Evolutionary conservation across 2,888 invertebrate species (phyloP), one percentile per base, ranked within the genome.

Genomic region (Acanthopleura granulata): DNA sequence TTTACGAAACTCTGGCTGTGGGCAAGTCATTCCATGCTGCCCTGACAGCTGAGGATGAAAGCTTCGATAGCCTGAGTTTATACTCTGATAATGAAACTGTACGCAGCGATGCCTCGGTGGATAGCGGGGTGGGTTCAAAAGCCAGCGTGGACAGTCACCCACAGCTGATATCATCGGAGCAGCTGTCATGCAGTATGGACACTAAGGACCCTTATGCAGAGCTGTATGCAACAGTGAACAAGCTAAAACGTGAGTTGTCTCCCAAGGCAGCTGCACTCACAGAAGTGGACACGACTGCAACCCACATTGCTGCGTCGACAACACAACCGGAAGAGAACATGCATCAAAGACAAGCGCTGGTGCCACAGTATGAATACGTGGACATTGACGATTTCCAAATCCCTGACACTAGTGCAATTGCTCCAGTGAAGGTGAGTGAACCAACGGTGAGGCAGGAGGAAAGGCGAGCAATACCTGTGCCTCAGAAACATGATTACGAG

Each of bases 61-160:
- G 66, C 25, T 66, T 27, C 25, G 66, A 66, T 66, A 66, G 66
- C 66, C 29, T 66, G 1, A 66, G 66, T 25, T 66, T 66, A 14
- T 22, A 66, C 14, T 66, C 66, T 6, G 66, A 66, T 27, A 66
- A 66, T 27, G 66, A 66, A 25, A 66, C 66, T 27, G 66, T 25
- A 22, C 66, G 66, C 25, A 66, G 66, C 29, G 66, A 66, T 22
- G 66, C 22, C 16, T 66, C 66, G 16, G 66, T 25, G 25, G 66
- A 66, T 27, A 66, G 66, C 25, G 66, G 66, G 16, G 25, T 66
- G 18, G 22, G 14, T 1, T 66, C 66, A 16, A 66, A 66, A 14
- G 27, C 22, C 29, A 66, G 66, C 25, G 29, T 27, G 16, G 66
- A 66, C 12, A 66, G 22, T 25, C 66, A 22, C 29, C 22, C 16